A percentile compares a stretch with the other conserved stretches of the same genome.
phyloP scores from a whole-genome alignment of 2,113 vertebrate species.

The Tylochromis polylepis region DNA sequence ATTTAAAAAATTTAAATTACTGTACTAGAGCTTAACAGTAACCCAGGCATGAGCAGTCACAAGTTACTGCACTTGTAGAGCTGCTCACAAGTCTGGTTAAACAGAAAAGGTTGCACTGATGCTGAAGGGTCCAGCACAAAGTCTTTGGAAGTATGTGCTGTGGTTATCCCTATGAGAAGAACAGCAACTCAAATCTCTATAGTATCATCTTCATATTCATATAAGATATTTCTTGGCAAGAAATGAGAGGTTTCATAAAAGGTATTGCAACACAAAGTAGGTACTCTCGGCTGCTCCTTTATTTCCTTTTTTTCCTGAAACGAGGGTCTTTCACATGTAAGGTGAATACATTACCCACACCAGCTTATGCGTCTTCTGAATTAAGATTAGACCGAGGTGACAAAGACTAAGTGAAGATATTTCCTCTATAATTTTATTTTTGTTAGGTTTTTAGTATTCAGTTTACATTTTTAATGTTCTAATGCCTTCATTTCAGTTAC shows the following conservation, averaged over 20 bases:
- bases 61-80: background rate
- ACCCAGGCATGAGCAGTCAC: background rate
- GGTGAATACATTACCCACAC: background rate
- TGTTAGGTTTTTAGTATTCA: background rate
- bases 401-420: background rate
- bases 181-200: background rate
- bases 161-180: background rate
- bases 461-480: background rate
- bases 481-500: background rate
- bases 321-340: background rate
- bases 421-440: background rate
- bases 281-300: background rate
- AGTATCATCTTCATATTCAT: background rate
- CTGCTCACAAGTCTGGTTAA: background rate
- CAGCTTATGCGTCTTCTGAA: background rate
- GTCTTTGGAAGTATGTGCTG: background rate
- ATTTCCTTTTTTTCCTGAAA: background rate
- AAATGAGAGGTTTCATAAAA: background rate
- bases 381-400: background rate
- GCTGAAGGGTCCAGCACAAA: background rate
- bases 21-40: background rate
- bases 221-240: background rate
- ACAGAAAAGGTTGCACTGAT: background rate
- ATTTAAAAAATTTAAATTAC: background rate
- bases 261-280: background rate